Evolutionary conservation across 92 coral and sea anemone genomes (phyloP).

Genomic region (Metridium senile): DNA sequence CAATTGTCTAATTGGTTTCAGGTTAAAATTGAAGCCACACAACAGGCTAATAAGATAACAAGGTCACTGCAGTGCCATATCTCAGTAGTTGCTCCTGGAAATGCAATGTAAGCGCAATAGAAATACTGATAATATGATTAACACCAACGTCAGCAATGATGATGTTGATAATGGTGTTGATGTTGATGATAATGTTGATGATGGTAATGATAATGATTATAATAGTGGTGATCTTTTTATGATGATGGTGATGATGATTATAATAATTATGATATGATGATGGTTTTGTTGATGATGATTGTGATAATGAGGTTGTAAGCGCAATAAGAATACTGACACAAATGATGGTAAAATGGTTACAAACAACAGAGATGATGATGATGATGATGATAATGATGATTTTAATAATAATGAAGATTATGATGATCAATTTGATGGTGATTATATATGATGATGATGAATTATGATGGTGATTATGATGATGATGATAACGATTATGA

Average conservation of each 20-base stretch:
- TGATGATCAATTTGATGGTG: not conserved
- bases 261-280: not conserved
- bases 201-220: not conserved
- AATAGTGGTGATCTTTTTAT: not conserved
- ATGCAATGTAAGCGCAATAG: constrained; percentile 77
- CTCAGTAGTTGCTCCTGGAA: constrained; percentile 87
- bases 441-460: not conserved
- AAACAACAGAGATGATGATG: not conserved
- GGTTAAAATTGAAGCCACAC: constrained; percentile 61
- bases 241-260: not conserved
- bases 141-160: not conserved
- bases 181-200: not conserved
- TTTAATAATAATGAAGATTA: not conserved
- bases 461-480: not conserved
- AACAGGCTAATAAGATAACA: constrained; percentile 68
- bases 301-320: not conserved
- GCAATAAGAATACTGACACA: too few species aligned
- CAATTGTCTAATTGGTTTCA: not conserved
- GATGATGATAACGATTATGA: not conserved
- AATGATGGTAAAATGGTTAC: not conserved
- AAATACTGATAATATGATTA: too few species aligned
- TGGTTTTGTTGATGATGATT: not conserved
- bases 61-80: constrained; percentile 88
- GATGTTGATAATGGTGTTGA: not conserved
- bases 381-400: not conserved